Base-by-base conservation (phyloP, 2,888 invertebrate genomes). In the Phragmatobia fuliginosa region DNA sequence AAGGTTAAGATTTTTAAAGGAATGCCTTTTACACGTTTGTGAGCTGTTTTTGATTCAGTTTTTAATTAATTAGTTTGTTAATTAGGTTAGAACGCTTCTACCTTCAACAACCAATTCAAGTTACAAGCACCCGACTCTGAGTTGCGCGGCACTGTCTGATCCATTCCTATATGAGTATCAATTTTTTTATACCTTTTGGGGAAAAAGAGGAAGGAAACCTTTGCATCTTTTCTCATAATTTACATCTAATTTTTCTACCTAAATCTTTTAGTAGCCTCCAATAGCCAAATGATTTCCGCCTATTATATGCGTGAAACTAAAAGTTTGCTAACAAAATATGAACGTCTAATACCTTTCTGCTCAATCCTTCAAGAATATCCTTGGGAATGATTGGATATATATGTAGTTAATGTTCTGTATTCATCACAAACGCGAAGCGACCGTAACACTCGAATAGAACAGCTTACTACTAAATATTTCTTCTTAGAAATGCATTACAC, bases 401-500 rank as follows among this genome's bases (percentile, higher is more conserved):
- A 16, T 31, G 25, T 58, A 69, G 56, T 28, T 58, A 36, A 21
- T 52, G 18, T 56, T 69, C 67, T 62, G 63, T 62, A 68, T 73
- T 8, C 62, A 62, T 58, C 60, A 64, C 60, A 60, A 25, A 52
- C 73, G 66, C 62, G 38, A 33, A 61, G 32, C 56, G 68, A 75
- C 76, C 74, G 79, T 73, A 77, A 69, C 68, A 67, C 69, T 62
- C 25, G 73, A 76, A 73, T 76, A 73, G 71, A 58, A 65, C 49
- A 73, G 78, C 74, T 75, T 72, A 76, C 65, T 64, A 66, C 66
- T 66, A 77, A 75, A 73, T 67, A 70, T 76, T 78, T 66, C 79
- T 79, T 80, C 77, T 87, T 82, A 76, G 75, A 87, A 88, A 89
- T 89, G 87, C 87, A 89, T 87, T 88, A 83, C 85, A 80, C 78